These are phyloP conservation scores for Apotomis turbidana DNA, from an alignment of 2,888 invertebrate species.

Conservation along the genomic window DNA sequence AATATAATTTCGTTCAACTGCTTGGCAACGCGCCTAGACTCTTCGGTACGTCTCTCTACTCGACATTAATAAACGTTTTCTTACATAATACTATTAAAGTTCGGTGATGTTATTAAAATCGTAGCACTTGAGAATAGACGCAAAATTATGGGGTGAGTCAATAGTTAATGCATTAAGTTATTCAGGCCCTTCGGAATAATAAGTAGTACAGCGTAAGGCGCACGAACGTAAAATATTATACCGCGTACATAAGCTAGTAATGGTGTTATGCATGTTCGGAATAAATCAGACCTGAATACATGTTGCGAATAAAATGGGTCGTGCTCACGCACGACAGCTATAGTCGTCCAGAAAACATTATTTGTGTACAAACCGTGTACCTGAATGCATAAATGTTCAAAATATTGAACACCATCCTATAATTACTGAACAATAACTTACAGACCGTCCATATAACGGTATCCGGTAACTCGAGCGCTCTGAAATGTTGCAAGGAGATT, in stretches of 20 bases:
- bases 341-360: constrained; percentile 34
- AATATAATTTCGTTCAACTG: constrained; percentile 55
- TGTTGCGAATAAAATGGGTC: constrained; percentile 43
- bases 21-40: constrained; percentile 64
- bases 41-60: constrained; percentile 60
- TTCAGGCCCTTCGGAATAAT: constrained; percentile 31
- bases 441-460: too few species aligned
- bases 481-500: too few species aligned
- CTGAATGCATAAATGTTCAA: neutral
- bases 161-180: constrained; percentile 4
- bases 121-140: neutral
- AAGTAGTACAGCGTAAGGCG: constrained; percentile 54
- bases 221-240: constrained; percentile 58
- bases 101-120: constrained; percentile 40
- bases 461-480: too few species aligned
- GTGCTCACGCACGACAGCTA: constrained; percentile 24
- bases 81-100: constrained; percentile 53
- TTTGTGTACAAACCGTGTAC: constrained; percentile 19
- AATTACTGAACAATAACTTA: too few species aligned
- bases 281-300: constrained; percentile 53
- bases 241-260: constrained; percentile 53
- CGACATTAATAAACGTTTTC: constrained; percentile 62
- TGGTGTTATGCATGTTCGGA: constrained; percentile 59
- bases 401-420: too few species aligned
- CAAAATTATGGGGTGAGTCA: neutral